Percentiles rank a stretch among this genome's conserved stretches.
These are phyloP conservation scores for Nothura maculosa DNA, from an alignment of 2,797 vertebrate species.

Conservation along the genomic window DNA sequence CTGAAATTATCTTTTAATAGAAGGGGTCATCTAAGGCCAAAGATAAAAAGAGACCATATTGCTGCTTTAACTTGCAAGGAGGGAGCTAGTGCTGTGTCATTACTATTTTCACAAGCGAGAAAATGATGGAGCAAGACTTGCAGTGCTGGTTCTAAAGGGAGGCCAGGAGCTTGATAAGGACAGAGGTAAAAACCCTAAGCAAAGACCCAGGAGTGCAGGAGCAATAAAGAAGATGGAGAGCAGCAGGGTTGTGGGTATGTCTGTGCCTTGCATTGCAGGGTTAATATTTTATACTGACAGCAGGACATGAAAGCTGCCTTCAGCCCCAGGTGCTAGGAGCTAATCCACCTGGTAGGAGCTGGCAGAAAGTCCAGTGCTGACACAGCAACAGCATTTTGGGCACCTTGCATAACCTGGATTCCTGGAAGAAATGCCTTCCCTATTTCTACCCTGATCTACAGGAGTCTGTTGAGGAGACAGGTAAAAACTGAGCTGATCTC, in stretches of 20 bases:
- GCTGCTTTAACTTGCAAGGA: neutral
- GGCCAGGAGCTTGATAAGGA: neutral
- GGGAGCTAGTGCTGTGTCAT: neutral
- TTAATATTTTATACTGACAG: rapidly evolving
- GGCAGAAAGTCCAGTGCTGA: neutral
- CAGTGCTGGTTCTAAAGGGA: neutral
- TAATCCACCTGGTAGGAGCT: neutral
- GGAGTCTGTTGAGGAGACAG: neutral
- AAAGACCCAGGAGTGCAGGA: neutral
- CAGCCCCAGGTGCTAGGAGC: neutral
- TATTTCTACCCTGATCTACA: neutral
- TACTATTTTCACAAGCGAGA: neutral
- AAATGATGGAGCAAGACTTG: neutral
- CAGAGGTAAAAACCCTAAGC: neutral
- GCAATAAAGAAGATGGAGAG: neutral
- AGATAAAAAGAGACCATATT: neutral
- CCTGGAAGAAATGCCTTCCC: neutral
- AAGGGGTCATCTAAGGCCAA: neutral
- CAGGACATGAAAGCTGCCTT: neutral
- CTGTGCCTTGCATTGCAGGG: neutral
- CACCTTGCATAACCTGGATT: neutral
- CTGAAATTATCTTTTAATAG: neutral
- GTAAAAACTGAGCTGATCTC: neutral
- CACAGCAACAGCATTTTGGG: neutral
- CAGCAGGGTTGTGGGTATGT: neutral